Evolutionary conservation across 2,888 invertebrate species (phyloP).

Genomic region (Diogma glabrata): DNA sequence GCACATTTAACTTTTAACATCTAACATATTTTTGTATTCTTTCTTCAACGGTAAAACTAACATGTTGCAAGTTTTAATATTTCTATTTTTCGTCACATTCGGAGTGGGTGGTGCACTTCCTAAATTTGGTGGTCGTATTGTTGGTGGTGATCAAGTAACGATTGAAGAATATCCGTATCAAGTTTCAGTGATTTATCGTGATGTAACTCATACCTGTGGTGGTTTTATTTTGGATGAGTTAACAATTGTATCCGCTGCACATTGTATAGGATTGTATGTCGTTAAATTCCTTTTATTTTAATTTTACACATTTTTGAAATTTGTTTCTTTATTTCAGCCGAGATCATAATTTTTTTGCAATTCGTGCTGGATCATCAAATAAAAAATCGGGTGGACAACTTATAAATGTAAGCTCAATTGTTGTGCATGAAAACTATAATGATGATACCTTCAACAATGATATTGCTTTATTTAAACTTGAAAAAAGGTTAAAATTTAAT

Average conservation of each 20-base stretch:
- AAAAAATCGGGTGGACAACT: conserved; percentile 1
- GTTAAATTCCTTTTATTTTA: too few species aligned
- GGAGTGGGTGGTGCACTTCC: too few species aligned
- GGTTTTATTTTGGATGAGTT: conserved; percentile 29
- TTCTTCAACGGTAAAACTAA: too few species aligned
- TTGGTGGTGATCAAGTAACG: conserved; percentile 27
- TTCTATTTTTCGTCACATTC: too few species aligned
- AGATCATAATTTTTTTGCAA: not conserved
- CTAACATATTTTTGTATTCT: too few species aligned
- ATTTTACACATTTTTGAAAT: not conserved
- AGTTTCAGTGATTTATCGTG: conserved; percentile 26
- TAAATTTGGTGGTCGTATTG: conserved; percentile 23
- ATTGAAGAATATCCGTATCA: conserved; percentile 29
- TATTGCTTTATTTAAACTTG: conserved; percentile 1
- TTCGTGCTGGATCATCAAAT: not conserved
- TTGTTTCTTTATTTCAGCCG: too few species aligned
- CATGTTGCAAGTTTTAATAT: too few species aligned
- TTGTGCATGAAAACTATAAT: not conserved
- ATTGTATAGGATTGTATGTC: too few species aligned
- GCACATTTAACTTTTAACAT: too few species aligned
- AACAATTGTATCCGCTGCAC: conserved; percentile 32
- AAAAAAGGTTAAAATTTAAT: not conserved
- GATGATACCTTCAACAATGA: not conserved
- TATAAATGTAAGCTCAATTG: not conserved
- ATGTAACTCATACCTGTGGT: conserved; percentile 26